Conservation (phyloP, 2,113 vertebrate species). For the Patagioenas fasciata region DNA sequence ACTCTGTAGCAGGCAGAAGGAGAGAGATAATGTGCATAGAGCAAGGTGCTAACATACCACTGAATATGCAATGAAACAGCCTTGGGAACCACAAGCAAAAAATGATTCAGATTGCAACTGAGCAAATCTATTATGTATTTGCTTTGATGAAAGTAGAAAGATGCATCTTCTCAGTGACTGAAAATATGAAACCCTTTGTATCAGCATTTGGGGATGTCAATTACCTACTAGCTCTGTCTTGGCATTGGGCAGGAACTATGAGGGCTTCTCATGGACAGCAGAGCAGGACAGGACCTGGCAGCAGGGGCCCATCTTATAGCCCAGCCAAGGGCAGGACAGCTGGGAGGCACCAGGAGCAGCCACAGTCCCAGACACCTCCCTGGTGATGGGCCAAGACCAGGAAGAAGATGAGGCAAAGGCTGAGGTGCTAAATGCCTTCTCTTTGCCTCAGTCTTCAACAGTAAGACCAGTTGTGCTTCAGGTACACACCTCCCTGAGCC, state of each 20-base stretch:
- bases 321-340: neutral
- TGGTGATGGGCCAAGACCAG: neutral
- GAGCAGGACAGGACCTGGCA: neutral
- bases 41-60: neutral
- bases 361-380: neutral
- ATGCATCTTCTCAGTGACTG: neutral
- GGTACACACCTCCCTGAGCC: too few species aligned
- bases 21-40: neutral
- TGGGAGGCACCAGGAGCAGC: neutral
- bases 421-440: too few species aligned
- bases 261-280: neutral
- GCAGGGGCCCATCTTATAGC: neutral
- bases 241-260: accelerated
- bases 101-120: neutral
- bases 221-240: too few species aligned
- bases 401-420: too few species aligned
- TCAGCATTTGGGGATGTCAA: neutral
- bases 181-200: neutral
- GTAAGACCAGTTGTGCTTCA: too few species aligned
- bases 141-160: neutral
- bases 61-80: neutral
- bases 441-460: too few species aligned
- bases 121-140: neutral
- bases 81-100: neutral
- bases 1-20: neutral